A percentile compares a stretch with the other conserved stretches of the same genome.
Conservation (phyloP, 2,113 vertebrate genomes). For the Cottus gobio region DNA sequence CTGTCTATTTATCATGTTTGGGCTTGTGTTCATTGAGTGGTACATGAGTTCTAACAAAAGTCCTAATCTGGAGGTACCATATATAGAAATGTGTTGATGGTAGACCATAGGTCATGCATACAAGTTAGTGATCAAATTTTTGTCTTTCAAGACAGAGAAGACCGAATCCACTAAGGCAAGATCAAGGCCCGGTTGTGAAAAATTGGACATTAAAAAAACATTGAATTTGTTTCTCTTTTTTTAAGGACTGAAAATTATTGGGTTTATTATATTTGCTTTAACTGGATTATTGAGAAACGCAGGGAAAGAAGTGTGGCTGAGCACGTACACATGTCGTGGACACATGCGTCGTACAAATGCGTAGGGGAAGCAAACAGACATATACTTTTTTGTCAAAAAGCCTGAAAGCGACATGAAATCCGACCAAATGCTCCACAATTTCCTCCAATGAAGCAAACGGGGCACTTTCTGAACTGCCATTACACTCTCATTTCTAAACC, state of each 20-base stretch:
- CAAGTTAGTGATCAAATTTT: neutral
- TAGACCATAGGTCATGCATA: neutral
- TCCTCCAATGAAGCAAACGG: too few species aligned
- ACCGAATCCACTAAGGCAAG: neutral
- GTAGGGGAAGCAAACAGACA: too few species aligned
- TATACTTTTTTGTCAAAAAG: too few species aligned
- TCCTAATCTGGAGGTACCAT: neutral
- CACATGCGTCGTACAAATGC: too few species aligned
- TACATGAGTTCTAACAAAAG: neutral
- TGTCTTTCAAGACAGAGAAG: neutral
- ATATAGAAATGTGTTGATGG: neutral
- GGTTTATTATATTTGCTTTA: neutral
- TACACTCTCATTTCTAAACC: too few species aligned
- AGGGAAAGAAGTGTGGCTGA: neutral
- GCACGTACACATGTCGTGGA: too few species aligned
- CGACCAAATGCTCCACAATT: too few species aligned
- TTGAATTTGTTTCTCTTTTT: neutral
- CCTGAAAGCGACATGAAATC: too few species aligned
- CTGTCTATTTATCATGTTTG: neutral
- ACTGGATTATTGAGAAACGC: neutral
- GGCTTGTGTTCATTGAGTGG: neutral
- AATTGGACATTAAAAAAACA: neutral
- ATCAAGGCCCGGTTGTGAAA: neutral
- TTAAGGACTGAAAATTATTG: neutral
- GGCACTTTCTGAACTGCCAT: too few species aligned